Base-by-base conservation (phyloP, 2,888 invertebrate genomes). In the Agonopterix arenella region DNA sequence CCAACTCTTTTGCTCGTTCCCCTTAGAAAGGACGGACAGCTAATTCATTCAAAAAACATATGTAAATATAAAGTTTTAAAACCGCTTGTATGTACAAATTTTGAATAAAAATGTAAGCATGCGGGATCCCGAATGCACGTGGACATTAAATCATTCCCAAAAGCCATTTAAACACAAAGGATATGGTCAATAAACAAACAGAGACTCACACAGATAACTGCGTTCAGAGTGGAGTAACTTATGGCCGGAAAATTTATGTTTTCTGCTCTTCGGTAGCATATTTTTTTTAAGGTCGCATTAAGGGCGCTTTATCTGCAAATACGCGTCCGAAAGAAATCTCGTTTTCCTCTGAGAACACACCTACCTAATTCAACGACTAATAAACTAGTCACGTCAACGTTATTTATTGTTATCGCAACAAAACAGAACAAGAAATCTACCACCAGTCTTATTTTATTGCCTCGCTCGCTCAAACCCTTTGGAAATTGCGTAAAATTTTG, bases 331-430 rank as follows among this genome's bases (percentile, higher is more conserved):
- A 72, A 68, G 61, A 75, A 73, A 68, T 73, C 65, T 76, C 70
- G 70, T 74, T 76, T 67, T 68, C 61, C 67, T 64, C 61, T 66
- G 57, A 55, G 64, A 71, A 64, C 71, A 68, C 68, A 71, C 76
- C 70, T 68, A 66, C 66, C 61, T 76, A 84, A 86, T 81, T 73
- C 76, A 76, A 74, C 78, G 55, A 81, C 80, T 84, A 85, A 84
- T 81, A 88, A 80, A 74, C 86, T 56, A 78, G 84, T 85, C 85
- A 84, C 84, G 86, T 84, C 78, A 77, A 65, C 69, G 68, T 84
- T 84, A 84, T 85, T 85, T 85, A 84, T 85, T 81, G 79, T 81
- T 82, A 78, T 79, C 69, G 80, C 74, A 76, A 77, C 70, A 77
- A 73, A 72, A 76, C 71, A 73, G 71, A 76, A 76, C 70, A 77